phyloP scores from a whole-genome alignment of 2,888 invertebrate species.

The Slavum lentiscoides region DNA sequence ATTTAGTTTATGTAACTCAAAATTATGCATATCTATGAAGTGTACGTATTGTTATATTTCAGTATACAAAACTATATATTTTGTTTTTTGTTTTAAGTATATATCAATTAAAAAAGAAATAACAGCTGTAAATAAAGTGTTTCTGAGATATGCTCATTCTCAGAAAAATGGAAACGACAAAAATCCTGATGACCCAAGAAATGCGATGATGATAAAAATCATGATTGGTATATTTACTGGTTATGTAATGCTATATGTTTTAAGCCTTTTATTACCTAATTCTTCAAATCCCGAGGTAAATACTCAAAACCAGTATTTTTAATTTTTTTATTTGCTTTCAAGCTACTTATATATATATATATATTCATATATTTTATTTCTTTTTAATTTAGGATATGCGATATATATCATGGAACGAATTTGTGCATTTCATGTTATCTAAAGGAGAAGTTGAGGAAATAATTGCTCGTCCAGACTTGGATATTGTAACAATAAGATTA shows the following conservation, averaged over 20 bases:
- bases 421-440: slow-evolving; percentile 89
- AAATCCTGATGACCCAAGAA: slow-evolving; percentile 57
- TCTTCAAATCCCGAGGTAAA: slow-evolving; percentile 47
- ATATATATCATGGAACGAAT: slow-evolving; percentile 95
- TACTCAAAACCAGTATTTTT: not conserved
- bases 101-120: slow-evolving; percentile 33
- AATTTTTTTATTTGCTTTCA: too few species aligned
- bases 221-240: slow-evolving; percentile 33
- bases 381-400: slow-evolving; percentile 55
- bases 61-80: too few species aligned
- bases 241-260: slow-evolving; percentile 32
- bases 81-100: slow-evolving; percentile 1
- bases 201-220: slow-evolving; percentile 56
- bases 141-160: slow-evolving; percentile 41
- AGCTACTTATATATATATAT: not conserved
- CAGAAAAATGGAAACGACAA: slow-evolving; percentile 29
- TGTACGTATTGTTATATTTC: too few species aligned
- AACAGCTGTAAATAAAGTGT: slow-evolving; percentile 34
- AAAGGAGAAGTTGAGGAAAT: slow-evolving; percentile 92
- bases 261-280: slow-evolving; percentile 45
- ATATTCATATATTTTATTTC: too few species aligned
- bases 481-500: slow-evolving; percentile 81
- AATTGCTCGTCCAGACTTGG: slow-evolving; percentile 80
- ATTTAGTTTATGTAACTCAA: not conserved
- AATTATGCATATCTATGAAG: not conserved